Base-by-base conservation (phyloP, 2,888 invertebrate genomes). In the Choristoneura rosaceana region DNA sequence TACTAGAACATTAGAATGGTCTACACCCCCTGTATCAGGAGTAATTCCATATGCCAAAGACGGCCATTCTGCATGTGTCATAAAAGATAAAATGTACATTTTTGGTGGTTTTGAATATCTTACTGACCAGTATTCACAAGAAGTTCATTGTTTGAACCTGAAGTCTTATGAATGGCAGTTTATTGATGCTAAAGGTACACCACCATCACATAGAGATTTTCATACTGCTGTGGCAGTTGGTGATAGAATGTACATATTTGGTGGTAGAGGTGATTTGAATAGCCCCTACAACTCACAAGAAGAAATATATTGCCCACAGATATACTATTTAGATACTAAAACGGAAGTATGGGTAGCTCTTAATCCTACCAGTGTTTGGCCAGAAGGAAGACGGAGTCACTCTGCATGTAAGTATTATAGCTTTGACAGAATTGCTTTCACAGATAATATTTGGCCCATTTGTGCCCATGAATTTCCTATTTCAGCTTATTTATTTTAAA, bases 101-200 rank as follows among this genome's bases (percentile, higher is more conserved):
- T 98, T 98, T 93, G 98, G 98, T 41, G 99, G 99, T 0, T 99
- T 97, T 90, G 98, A 98, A 85, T 98, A 98, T 85, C 96, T 96
- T 69, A 95, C 96, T 55, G 96, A 97, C 84, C 95, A 96, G 75
- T 98, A 97, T 89, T 97, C 97, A 7, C 96, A 96, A 82, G 97
- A 97, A 81, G 96, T 98, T 0, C 97, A 96, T 86, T 95, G 95
- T 67, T 92, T 98, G 63, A 95, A 98, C 90, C 94, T 98, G 74
- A 95, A 95, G 62, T 97, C 95, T 14, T 94, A 96, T 93, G 92
- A 95, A 52, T 98, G 98, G 98, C 94, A 90, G 5, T 96, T 94
- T 78, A 86, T 97, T 68, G 88, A 94, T 77, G 95, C 96, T 4
- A 90, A 88, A 68, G 98, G 97, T 38, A 91, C 88, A 45, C 95